These are phyloP conservation scores for Ectemnius continuus DNA, from an alignment of 2,888 invertebrate genomes.

Conservation along the genomic window DNA sequence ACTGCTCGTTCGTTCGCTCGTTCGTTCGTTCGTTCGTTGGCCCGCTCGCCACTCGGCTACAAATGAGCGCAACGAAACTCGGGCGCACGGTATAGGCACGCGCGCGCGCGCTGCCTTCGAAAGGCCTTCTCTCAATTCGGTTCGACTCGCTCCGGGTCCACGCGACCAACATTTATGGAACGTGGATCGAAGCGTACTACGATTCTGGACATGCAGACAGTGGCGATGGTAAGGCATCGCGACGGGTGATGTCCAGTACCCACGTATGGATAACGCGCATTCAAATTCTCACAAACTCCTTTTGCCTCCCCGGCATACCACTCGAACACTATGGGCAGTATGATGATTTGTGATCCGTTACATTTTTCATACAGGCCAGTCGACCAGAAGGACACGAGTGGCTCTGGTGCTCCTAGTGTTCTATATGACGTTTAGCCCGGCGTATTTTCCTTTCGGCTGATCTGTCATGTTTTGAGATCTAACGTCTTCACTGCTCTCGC, in stretches of 20 bases:
- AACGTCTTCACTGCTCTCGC: conserved; percentile 74
- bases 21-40: background rate
- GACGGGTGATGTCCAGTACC: conserved; percentile 58
- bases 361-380: conserved; percentile 59
- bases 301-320: conserved; percentile 49
- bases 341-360: conserved; percentile 47
- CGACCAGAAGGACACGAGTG: conserved; percentile 54
- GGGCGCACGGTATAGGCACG: conserved; percentile 31
- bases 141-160: conserved; percentile 49
- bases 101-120: conserved; percentile 46
- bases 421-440: conserved; percentile 50
- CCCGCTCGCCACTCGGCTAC: conserved; percentile 22
- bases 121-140: conserved; percentile 52
- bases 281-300: conserved; percentile 48
- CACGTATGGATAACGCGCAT: conserved; percentile 51
- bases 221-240: conserved; percentile 65
- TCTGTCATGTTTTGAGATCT: conserved; percentile 58
- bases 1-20: background rate
- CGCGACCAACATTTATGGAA: conserved; percentile 59
- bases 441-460: conserved; percentile 53
- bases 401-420: conserved; percentile 55
- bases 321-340: conserved; percentile 38
- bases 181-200: conserved; percentile 56
- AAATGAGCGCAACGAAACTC: conserved; percentile 20
- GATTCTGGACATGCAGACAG: conserved; percentile 61